These are phyloP conservation scores for Argentina silus DNA, from an alignment of 2,797 vertebrate genomes.

Conservation along the genomic window DNA sequence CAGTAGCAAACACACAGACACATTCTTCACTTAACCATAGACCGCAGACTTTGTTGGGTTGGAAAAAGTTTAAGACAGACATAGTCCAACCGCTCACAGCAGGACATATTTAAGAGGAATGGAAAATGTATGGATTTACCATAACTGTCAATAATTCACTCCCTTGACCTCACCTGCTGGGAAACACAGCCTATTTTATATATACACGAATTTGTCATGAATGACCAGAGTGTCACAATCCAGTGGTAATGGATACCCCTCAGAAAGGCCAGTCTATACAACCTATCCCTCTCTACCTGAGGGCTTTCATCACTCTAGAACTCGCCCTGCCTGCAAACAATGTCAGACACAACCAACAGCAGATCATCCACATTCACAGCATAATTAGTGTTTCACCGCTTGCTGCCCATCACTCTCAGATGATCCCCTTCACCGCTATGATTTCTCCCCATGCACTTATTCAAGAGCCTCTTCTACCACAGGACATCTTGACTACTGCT, in stretches of 20 bases:
- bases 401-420: not conserved
- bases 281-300: no score
- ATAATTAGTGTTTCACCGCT: not conserved
- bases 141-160: conserved; percentile 8
- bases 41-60: no score
- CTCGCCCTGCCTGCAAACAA: no score
- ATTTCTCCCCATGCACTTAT: conserved; percentile 8
- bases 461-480: conserved; percentile 37
- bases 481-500: conserved; percentile 54
- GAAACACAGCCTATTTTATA: not conserved
- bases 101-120: not conserved
- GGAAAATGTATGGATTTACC: not conserved
- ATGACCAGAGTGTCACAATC: not conserved
- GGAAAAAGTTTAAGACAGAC: no score
- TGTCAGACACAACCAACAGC: not conserved
- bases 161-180: not conserved
- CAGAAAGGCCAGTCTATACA: no score
- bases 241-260: not conserved
- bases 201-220: not conserved
- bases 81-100: not conserved
- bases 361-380: not conserved
- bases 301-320: not conserved
- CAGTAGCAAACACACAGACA: no score
- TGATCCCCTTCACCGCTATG: not conserved
- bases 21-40: no score